Percentiles rank a stretch among this genome's conserved stretches.
phyloP scores from a whole-genome alignment of 1,140 invertebrate genomes.

The Batillaria attramentaria region DNA sequence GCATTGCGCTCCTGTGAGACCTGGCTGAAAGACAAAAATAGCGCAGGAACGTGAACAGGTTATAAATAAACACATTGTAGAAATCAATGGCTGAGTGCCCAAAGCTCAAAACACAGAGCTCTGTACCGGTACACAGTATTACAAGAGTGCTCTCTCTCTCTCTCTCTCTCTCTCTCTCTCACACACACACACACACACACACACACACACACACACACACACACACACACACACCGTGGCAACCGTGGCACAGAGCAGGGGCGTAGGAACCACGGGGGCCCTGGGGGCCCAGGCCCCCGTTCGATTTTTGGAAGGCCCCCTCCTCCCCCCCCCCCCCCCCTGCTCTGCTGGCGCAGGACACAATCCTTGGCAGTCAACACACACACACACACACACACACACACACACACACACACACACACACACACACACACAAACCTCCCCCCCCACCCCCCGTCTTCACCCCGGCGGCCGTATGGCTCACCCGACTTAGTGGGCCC shows the following conservation, averaged over 20 bases:
- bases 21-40: not conserved
- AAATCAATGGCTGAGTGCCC: not conserved
- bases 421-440: too few relatives aligned
- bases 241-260: not conserved
- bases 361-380: not conserved
- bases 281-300: not conserved
- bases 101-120: not conserved
- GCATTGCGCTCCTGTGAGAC: not conserved
- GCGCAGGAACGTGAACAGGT: not conserved
- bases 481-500: too few relatives aligned
- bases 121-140: not conserved
- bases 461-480: too few relatives aligned
- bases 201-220: not conserved
- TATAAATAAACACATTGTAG: not conserved
- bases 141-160: slow-evolving; percentile 2
- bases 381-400: too few relatives aligned
- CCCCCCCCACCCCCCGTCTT: too few relatives aligned
- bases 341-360: not conserved
- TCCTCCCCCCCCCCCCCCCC: not conserved
- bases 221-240: not conserved
- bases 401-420: too few relatives aligned
- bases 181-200: slow-evolving; percentile 3
- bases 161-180: not conserved
- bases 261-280: too few relatives aligned
- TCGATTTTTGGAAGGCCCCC: not conserved